Conservation (phyloP, 1,140 invertebrate species). For the Drosophila orosa region DNA sequence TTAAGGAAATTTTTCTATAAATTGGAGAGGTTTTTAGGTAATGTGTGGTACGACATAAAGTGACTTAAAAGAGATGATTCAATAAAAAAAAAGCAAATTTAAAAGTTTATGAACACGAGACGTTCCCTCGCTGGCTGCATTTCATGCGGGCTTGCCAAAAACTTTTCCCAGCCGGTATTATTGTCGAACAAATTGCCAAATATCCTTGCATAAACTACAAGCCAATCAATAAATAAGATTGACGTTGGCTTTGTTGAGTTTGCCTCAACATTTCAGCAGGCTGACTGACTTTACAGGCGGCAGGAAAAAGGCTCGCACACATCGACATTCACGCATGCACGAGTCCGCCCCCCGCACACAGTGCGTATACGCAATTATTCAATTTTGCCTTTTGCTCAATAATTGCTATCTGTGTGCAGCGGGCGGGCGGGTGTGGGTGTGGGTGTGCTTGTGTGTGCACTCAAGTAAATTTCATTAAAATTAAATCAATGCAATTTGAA, state of each 20-base stretch:
- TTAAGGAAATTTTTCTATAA: not conserved
- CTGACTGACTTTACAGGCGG: constrained; percentile 18
- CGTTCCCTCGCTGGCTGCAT: not conserved
- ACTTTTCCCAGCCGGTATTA: not conserved
- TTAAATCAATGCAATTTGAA: constrained; percentile 77
- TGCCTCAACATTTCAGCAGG: constrained; percentile 16
- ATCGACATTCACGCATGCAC: constrained; percentile 14
- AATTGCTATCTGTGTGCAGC: constrained; percentile 48
- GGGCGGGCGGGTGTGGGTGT: not conserved
- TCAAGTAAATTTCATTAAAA: constrained; percentile 79
- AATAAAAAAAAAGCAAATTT: not conserved
- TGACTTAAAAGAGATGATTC: not conserved
- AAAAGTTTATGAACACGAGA: not conserved
- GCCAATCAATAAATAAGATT: constrained; percentile 45
- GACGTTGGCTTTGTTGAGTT: constrained; percentile 33
- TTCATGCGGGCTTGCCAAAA: not conserved
- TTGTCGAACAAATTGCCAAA: constrained; percentile 14
- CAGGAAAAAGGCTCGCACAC: constrained; percentile 8
- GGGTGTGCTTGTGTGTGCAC: constrained; percentile 24
- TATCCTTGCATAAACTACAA: constrained; percentile 32
- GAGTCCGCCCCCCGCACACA: constrained; percentile 2
- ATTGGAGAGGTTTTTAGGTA: not conserved
- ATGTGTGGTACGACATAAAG: not conserved
- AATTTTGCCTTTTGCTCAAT: constrained; percentile 64
- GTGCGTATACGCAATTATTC: constrained; percentile 64